Evolutionary conservation across 2,113 vertebrate species (phyloP), one percentile per base, ranked within the genome.

Genomic region (Piprites chloris): DNA sequence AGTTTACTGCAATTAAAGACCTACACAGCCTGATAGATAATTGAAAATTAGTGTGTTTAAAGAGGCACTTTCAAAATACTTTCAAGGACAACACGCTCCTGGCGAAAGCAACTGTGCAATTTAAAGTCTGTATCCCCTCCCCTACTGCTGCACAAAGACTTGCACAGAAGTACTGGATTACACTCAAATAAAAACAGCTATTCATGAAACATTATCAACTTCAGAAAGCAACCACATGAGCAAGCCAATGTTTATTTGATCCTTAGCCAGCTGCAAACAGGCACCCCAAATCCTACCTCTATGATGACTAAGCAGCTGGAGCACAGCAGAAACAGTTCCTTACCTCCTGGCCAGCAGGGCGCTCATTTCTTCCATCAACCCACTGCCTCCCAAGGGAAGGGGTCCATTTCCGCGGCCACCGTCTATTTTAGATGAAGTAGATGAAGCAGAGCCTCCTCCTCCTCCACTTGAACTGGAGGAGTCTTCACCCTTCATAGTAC

Each of bases 301-400:
- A 18, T 2, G 28, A 66, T 66, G 61, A 87, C 35, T 16, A 44
- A 86, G 88, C 30, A 12, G 56, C n/a, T 77, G 69, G 9, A 39
- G 15, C 49, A 30, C n/a, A 65, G 71, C 24, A 66, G 39, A n/a
- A 85, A 47, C 44, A 82, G 86, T 55, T 49, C 53, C 84, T 93
- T 94, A 99, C 99, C 99, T 99, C 98, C 99, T 99, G 97, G 99
- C 99, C 98, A 99, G 98, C 95, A 99, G 98, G 92, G 99, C 99
- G 1, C 99, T 99, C 99, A 99, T 99, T 96, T 99, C 99, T 96
- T 99, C 99, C 99, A 99, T 99, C 33, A 99, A 97, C 35, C 99
- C 99, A 75, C 98, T 98, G 65, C 99, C 99, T 79, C 97, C 98
- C 95, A 99, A 98, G 30, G 99, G 97, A 82, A 99, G 98, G 4